phyloP scores from a whole-genome alignment of 2,888 invertebrate species.

The Ceraclea dissimilis region DNA sequence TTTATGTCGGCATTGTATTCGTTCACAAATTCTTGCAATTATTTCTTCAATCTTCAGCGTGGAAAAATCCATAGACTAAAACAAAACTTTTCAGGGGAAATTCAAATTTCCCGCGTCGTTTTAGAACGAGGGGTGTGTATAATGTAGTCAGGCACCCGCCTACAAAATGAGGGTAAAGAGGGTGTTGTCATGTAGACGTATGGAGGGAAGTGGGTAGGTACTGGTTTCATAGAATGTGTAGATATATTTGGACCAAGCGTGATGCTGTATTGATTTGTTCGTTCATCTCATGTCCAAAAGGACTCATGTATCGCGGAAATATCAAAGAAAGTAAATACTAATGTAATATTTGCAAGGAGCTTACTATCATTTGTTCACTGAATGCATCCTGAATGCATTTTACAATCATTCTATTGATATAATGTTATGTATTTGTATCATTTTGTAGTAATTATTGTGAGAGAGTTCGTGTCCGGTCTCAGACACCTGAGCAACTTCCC shows the following conservation, averaged over 20 bases:
- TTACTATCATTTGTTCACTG: background rate
- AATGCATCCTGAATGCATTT: background rate
- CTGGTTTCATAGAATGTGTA: background rate
- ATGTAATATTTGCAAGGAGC: background rate
- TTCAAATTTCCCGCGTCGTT: background rate
- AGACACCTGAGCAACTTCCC: background rate
- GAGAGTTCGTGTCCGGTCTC: background rate
- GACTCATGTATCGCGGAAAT: background rate
- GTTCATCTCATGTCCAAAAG: background rate
- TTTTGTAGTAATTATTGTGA: background rate
- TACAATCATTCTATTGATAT: background rate
- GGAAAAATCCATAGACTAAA: no score
- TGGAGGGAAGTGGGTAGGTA: background rate
- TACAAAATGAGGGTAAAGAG: background rate
- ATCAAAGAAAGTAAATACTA: background rate
- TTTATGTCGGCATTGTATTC: no score
- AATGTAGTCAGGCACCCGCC: background rate
- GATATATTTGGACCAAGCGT: slow-evolving; percentile 17
- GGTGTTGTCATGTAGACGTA: background rate
- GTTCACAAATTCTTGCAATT: no score
- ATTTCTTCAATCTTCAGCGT: no score
- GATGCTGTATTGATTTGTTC: slow-evolving; percentile 26
- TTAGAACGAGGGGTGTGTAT: background rate
- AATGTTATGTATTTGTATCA: background rate
- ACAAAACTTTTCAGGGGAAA: no score